Base-by-base conservation (phyloP, 2,888 invertebrate genomes). In the Morpho helenor region DNA sequence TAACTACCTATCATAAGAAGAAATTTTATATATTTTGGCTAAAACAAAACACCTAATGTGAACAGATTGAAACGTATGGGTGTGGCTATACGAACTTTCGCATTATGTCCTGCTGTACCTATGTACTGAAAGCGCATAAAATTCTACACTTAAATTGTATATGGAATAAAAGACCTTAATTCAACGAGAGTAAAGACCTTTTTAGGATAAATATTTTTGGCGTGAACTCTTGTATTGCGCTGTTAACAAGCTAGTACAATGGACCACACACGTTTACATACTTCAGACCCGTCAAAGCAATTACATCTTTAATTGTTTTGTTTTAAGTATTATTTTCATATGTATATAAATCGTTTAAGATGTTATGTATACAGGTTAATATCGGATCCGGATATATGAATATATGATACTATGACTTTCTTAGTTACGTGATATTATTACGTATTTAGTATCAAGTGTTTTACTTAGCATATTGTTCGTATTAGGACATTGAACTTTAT, bases 81-180 rank as follows among this genome's bases (percentile, higher is more conserved):
- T 66, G 68, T 66, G 69, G 70, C 65, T 56, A 16, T 58, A 59
- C 55, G 62, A 69, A 70, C 72, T 73, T 73, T 73, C 73, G 68
- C 69, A 66, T 47, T 63, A 52, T 66, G 59, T 68, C 62, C 66
- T 65, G 65, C 63, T 63, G 56, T 63, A 61, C 57, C 56, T 48
- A 31, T 39, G 49, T 53, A 53, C 55, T 40, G 46, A 49, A 47
- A 49, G 48, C 48, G 52, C 59, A 22, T 39, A 41, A 8, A 31
- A 43, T 46, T 52, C 8, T 9, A 52, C 9, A 41, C 9, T 39
- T 48, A 48, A 31, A 52, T 31, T 23, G 2, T 52, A 6, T 43
- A 57, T 8, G 1, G 2, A 39, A 48, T 52, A 52, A 52, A 43
- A 43, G 10, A 16, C 39, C 39, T 39, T 57, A 57, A 10, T 9